phyloP scores from a whole-genome alignment of 35 echinoderm and acorn worm genomes.

The Amphiura filiformis region DNA sequence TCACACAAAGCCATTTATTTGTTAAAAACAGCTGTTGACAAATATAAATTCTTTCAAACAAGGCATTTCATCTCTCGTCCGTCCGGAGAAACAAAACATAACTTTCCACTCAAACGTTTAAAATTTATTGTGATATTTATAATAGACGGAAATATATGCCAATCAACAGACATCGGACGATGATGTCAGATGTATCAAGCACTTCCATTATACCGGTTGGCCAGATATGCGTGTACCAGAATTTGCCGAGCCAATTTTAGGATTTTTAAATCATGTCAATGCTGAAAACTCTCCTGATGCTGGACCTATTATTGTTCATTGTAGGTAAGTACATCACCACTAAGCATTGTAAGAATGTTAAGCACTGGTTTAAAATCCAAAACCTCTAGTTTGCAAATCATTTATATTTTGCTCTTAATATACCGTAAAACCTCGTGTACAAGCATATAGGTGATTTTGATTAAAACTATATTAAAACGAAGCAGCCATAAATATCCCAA shows the following conservation, averaged over 20 bases:
- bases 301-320: not conserved
- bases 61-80: not conserved
- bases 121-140: no score
- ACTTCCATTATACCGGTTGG: not conserved
- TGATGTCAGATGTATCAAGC: not conserved
- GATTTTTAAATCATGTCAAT: not conserved
- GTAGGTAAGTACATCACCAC: no score
- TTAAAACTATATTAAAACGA: no score
- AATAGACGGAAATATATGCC: not conserved
- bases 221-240: not conserved
- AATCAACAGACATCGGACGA: not conserved
- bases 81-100: not conserved
- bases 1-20: not conserved
- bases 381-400: no score
- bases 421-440: no score
- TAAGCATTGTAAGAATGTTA: no score
- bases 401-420: no score
- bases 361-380: no score
- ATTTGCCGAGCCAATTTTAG: not conserved
- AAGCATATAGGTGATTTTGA: no score
- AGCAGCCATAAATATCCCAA: no score
- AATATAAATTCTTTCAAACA: not conserved
- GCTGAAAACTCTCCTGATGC: not conserved
- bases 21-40: not conserved
- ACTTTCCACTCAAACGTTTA: not conserved